Base-by-base conservation (phyloP, 1,140 invertebrate genomes). In the Dendrolimus kikuchii region DNA sequence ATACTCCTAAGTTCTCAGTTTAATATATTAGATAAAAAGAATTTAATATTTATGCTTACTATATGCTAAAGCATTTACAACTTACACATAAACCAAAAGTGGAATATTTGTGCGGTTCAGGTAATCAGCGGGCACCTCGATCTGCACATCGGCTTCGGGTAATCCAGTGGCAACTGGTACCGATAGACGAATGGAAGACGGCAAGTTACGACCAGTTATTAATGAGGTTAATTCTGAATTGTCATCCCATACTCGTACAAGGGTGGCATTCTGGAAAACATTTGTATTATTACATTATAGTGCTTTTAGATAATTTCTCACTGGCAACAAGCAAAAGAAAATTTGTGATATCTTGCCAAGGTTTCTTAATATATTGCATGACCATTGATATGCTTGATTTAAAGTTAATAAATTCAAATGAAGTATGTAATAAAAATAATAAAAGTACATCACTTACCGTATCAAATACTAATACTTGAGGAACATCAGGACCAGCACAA, bases 11-110 rank as follows among this genome's bases (percentile, higher is more conserved):
- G n/a, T n/a, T n/a, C n/a, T n/a, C n/a, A n/a, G n/a, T n/a, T n/a
- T n/a, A n/a, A n/a, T n/a, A n/a, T n/a, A n/a, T n/a, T n/a, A n/a
- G n/a, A n/a, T n/a, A n/a, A n/a, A n/a, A n/a, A n/a, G n/a, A n/a
- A n/a, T n/a, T n/a, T n/a, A n/a, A n/a, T n/a, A n/a, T n/a, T n/a
- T n/a, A n/a, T n/a, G n/a, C n/a, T n/a, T n/a, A n/a, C n/a, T n/a
- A n/a, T n/a, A n/a, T n/a, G n/a, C n/a, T n/a, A n/a, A n/a, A n/a
- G 4, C 7, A 53, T 37, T 7, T 51, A 46, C 38, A 9, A 80
- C 86, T 81, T 62, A 88, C 93, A 98, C 96, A 78, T 96, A 93
- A 50, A 98, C 91, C 4, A 97, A 82, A 85, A 97, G 90, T 0
- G 97, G 97, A 79, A 98, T 97, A 64, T 90, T 91, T 40, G 88